These are phyloP conservation scores for Tenualosa thibaudeaui DNA, from an alignment of 2,797 vertebrate genomes.

Conservation along the genomic window DNA sequence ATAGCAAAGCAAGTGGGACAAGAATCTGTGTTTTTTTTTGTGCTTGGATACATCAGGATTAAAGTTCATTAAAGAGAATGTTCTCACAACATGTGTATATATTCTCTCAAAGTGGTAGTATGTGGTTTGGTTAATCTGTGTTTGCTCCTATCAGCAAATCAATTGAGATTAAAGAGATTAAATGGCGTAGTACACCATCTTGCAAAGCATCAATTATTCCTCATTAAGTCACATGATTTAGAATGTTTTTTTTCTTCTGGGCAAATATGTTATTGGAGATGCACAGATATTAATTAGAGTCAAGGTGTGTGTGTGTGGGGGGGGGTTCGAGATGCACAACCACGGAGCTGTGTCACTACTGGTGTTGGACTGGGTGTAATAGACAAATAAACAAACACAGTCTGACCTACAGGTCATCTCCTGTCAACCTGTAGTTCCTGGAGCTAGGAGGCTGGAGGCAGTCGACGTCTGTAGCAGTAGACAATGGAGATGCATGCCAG, in stretches of 20 bases:
- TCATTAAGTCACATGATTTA: background rate
- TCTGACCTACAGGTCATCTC: background rate
- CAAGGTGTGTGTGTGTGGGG: constrained; percentile 25
- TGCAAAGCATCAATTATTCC: background rate
- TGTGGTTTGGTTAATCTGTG: background rate
- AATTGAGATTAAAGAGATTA: background rate
- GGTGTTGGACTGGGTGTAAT: background rate
- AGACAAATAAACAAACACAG: background rate
- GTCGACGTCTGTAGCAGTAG: background rate
- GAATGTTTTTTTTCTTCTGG: too few species aligned
- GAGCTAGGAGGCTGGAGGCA: background rate
- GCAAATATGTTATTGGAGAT: background rate
- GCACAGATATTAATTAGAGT: background rate
- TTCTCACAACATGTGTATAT: background rate
- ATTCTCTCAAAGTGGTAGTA: background rate
- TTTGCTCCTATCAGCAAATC: background rate
- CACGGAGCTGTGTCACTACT: background rate
- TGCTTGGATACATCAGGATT: background rate
- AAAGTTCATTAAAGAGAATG: background rate
- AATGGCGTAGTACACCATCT: background rate
- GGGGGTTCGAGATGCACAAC: background rate
- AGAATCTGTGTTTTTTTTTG: background rate
- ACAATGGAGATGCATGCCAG: background rate
- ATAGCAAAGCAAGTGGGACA: background rate
- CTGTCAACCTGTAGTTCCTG: background rate